Evolutionary conservation across 2,888 invertebrate species (phyloP), one percentile per base, ranked within the genome.

Genomic region (Nomada fucata): DNA sequence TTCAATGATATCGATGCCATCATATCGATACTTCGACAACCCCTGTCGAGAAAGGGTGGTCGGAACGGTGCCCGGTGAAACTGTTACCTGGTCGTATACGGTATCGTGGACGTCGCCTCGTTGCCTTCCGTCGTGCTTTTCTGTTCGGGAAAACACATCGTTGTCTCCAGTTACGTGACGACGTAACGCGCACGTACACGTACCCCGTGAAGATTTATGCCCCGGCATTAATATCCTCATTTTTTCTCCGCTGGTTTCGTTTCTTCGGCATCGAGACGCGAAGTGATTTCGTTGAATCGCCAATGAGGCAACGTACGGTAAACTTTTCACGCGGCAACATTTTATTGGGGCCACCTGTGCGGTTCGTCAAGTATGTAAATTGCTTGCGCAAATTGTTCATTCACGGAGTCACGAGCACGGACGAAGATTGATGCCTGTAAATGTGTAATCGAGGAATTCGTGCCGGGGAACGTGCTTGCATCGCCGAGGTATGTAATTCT

Each of bases 1-100:
- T 91, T 90, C 91, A 90, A 89, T 84, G 81, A 75, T 89, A 90
- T 91, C 88, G 83, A 86, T 87, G 84, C 88, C 88, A 72, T 68
- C 84, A 74, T 79, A 68, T 71, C 83, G 87, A 88, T 87, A 81
- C 76, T 71, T 85, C 65, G 72, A 36, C 81, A 70, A 72, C 79
- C 80, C 85, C 68, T 59, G 59, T 26, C 20, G 57, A 68, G 80
- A 64, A 55, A 67, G 69, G 81, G 75, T 64, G n/a, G 26, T 11
- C 15, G 11, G 52, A 44, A 36, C n/a, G 73, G 23, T 18, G 36
- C 7, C 29, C 9, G 7, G 26, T 36, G 20, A 11, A 29, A 44
- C 50, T 47, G 52, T 50, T 52, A 70, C 79, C 70, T 70, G 64
- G 13, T 63, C 20, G 50, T 68, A 68, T 18, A 52, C 50, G 47